phyloP scores from a whole-genome alignment of 2,888 invertebrate species.

The Scaptomyza reducta region DNA sequence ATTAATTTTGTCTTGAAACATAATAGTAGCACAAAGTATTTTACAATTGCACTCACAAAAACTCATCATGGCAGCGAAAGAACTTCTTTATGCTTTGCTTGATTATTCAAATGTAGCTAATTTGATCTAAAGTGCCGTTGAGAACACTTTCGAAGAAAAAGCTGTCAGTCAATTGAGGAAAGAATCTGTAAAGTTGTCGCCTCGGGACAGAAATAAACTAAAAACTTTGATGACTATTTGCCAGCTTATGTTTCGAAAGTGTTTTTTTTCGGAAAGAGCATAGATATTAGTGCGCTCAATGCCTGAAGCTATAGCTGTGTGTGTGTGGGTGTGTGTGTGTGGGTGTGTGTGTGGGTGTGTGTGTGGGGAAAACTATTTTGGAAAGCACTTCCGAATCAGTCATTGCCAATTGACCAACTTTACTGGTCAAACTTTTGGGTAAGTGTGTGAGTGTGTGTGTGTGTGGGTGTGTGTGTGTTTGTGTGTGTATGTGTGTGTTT shows the following conservation, averaged over 20 bases:
- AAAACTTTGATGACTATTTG: constrained; percentile 63
- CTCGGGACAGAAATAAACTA: constrained; percentile 27
- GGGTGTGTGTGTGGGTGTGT: background rate
- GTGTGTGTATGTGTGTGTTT: constrained; percentile 10
- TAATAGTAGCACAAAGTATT: constrained; percentile 59
- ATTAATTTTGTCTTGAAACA: constrained; percentile 42
- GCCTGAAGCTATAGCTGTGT: constrained; percentile 30
- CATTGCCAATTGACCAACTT: constrained; percentile 42
- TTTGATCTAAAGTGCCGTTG: constrained; percentile 36
- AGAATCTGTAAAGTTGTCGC: constrained; percentile 48
- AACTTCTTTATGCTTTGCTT: background rate
- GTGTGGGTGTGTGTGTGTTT: constrained; percentile 29
- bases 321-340: constrained; percentile 11
- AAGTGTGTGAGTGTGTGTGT: constrained; percentile 1
- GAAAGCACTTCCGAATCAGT: constrained; percentile 27
- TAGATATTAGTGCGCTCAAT: constrained; percentile 47
- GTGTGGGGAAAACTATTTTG: background rate
- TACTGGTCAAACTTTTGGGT: constrained; percentile 28
- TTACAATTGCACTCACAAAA: constrained; percentile 21
- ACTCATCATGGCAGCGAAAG: constrained; percentile 8
- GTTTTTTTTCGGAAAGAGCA: constrained; percentile 20
- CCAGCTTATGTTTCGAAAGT: constrained; percentile 46
- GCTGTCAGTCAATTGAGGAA: constrained; percentile 22
- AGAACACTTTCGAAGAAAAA: constrained; percentile 24
- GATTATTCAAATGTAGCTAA: constrained; percentile 36